These are phyloP conservation scores for Callopanchax toddi DNA, from an alignment of 2,113 vertebrate species.

Conservation along the genomic window DNA sequence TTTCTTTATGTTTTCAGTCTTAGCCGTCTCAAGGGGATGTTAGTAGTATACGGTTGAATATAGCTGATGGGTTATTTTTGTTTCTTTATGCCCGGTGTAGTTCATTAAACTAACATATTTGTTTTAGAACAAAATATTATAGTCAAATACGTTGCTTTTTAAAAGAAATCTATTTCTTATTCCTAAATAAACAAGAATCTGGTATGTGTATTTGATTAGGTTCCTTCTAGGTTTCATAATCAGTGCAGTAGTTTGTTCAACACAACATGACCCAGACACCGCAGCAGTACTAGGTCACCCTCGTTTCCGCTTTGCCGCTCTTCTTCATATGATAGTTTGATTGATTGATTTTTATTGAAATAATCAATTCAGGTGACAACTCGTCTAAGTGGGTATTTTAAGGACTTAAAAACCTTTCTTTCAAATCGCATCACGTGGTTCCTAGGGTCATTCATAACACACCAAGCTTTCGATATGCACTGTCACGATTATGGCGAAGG, in stretches of 20 bases:
- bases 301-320: neutral
- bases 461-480: neutral
- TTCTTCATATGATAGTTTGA: neutral
- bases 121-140: neutral
- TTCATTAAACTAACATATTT: too few species aligned
- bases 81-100: too few species aligned
- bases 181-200: neutral
- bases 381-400: neutral
- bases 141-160: neutral
- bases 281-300: conserved; percentile 17
- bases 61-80: neutral
- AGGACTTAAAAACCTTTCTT: neutral
- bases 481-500: conserved; percentile 2
- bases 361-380: neutral
- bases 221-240: conserved; percentile 34
- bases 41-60: too few species aligned
- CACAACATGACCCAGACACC: conserved; percentile 28
- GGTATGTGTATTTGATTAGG: conserved; percentile 26
- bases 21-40: too few species aligned
- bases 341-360: neutral
- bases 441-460: neutral
- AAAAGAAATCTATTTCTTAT: neutral
- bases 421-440: neutral
- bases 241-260: conserved; percentile 6
- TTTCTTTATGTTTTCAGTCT: neutral